A percentile compares a stretch with the other conserved stretches of the same genome.
These are phyloP conservation scores for Drosophila multiciliata DNA, from an alignment of 2,888 invertebrate genomes.

Conservation along the genomic window DNA sequence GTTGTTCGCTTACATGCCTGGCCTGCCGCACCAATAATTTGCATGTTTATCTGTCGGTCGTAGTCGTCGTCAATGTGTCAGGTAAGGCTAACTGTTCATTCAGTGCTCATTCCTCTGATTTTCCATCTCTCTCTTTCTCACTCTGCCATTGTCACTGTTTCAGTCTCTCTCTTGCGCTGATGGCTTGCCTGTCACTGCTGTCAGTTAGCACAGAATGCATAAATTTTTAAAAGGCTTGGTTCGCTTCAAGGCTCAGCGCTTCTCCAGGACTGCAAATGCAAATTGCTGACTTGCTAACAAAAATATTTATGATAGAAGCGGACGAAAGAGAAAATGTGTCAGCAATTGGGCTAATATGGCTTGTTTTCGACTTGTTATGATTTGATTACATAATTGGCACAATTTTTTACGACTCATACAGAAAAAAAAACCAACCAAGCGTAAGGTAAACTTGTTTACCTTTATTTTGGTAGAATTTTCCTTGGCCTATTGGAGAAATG, in stretches of 20 bases:
- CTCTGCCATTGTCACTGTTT: constrained; percentile 15
- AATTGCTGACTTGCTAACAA: constrained; percentile 56
- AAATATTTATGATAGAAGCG: constrained; percentile 34
- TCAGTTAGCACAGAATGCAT: constrained; percentile 51
- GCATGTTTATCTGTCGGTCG: constrained; percentile 61
- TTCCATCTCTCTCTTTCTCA: constrained; percentile 1
- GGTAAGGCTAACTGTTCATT: constrained; percentile 53
- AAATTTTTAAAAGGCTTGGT: constrained; percentile 57
- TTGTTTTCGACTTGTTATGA: constrained; percentile 1
- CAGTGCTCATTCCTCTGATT: constrained; percentile 2
- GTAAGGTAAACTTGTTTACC: not conserved
- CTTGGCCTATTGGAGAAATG: not conserved
- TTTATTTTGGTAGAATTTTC: not conserved
- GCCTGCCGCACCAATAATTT: constrained; percentile 59
- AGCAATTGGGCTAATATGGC: constrained; percentile 15
- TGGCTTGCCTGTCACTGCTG: constrained; percentile 41
- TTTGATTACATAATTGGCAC: constrained; percentile 16
- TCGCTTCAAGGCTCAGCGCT: constrained; percentile 42
- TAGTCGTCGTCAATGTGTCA: constrained; percentile 49
- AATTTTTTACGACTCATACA: not conserved
- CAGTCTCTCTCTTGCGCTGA: constrained; percentile 14
- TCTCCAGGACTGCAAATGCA: constrained; percentile 37
- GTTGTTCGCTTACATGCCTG: constrained; percentile 58
- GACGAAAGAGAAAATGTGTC: constrained; percentile 33
- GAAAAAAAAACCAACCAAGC: not conserved